phyloP scores from a whole-genome alignment of 2,888 invertebrate species.

The Ctena decussata region DNA sequence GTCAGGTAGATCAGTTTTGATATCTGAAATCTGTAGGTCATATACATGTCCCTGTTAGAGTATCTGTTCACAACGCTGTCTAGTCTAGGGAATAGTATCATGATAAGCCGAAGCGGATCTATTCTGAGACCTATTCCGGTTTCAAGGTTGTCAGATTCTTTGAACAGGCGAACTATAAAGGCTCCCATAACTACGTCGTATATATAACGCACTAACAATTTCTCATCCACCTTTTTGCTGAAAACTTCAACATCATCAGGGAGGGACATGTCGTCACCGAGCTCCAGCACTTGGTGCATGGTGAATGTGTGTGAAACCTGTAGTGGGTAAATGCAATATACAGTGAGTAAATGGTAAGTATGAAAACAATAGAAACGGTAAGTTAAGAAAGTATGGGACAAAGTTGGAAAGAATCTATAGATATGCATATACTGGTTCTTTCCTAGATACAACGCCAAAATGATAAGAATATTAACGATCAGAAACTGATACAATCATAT shows the following conservation, averaged over 20 bases:
- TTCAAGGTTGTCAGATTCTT: background rate
- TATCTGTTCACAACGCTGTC: background rate
- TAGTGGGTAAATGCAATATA: too few species aligned
- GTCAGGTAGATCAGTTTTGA: background rate
- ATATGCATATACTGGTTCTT: too few species aligned
- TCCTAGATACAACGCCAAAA: too few species aligned
- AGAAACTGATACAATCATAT: too few species aligned
- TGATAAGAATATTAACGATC: too few species aligned
- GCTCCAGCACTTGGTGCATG: background rate
- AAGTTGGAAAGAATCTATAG: too few species aligned
- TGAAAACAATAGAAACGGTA: too few species aligned
- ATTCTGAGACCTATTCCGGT: background rate
- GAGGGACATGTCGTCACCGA: background rate
- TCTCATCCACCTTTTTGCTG: background rate
- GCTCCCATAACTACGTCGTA: background rate
- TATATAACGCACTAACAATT: background rate
- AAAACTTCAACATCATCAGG: background rate
- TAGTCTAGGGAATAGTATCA: background rate
- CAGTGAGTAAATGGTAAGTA: too few species aligned
- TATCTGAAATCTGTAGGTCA: background rate
- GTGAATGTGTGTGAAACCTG: too few species aligned
- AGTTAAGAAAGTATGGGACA: too few species aligned
- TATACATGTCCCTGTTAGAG: background rate
- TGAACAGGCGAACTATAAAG: background rate
- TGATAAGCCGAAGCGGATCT: background rate